These are phyloP conservation scores for Drosophila mettleri DNA, from an alignment of 2,888 invertebrate genomes.

Conservation along the genomic window DNA sequence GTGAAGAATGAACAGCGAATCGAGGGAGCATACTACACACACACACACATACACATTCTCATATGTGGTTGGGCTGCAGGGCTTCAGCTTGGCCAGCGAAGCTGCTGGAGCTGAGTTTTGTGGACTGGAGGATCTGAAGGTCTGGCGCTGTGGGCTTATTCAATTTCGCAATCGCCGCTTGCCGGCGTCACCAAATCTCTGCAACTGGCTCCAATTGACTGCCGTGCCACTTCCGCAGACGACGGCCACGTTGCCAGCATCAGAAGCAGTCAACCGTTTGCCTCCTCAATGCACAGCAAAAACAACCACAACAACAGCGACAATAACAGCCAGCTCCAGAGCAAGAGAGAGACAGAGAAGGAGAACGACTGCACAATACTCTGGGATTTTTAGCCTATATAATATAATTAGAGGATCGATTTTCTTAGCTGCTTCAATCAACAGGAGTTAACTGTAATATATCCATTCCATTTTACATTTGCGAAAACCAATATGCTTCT, in stretches of 20 bases:
- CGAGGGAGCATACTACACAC: not conserved
- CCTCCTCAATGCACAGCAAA: conserved; percentile 59
- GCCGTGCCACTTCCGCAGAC: conserved; percentile 71
- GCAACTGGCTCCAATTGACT: conserved; percentile 75
- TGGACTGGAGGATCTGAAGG: not conserved
- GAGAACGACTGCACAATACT: conserved; percentile 2
- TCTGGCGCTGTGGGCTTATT: conserved; percentile 60
- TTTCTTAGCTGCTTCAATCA: too few relatives aligned
- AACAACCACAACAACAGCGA: conserved; percentile 24
- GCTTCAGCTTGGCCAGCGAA: conserved; percentile 5
- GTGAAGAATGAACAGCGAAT: not conserved
- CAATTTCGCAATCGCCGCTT: conserved; percentile 70
- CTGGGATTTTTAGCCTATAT: not conserved
- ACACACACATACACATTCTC: not conserved
- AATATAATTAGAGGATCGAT: not conserved
- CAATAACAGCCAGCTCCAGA: conserved; percentile 7
- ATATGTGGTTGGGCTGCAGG: conserved; percentile 21
- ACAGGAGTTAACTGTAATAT: not conserved
- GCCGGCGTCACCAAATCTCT: conserved; percentile 53
- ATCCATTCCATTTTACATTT: too few relatives aligned
- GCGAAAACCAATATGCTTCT: not conserved
- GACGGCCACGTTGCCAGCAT: conserved; percentile 39
- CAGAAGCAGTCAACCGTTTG: conserved; percentile 67
- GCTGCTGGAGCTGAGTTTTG: not conserved
- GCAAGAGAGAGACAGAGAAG: too few relatives aligned